Percentiles rank a stretch among this genome's conserved stretches.
phyloP scores from a whole-genome alignment of 2,797 vertebrate species.

The Mareca strepera region DNA sequence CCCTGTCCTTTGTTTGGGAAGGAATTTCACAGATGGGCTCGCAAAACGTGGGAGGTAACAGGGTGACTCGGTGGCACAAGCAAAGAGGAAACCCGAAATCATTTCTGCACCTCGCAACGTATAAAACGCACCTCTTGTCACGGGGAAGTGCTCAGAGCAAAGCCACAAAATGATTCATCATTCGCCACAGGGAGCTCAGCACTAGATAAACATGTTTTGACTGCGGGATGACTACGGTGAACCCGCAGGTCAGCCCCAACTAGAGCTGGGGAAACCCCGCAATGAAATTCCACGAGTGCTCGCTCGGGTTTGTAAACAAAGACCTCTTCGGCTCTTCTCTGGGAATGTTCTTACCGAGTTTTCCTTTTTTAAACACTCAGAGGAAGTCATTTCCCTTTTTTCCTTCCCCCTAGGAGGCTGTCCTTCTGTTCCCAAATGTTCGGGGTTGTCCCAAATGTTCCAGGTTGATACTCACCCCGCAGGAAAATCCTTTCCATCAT shows the following conservation, averaged over 20 bases:
- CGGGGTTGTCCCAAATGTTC: neutral
- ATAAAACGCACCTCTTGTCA: neutral
- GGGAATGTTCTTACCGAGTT: neutral
- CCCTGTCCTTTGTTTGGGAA: neutral
- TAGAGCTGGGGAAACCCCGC: neutral
- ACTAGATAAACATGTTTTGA: neutral
- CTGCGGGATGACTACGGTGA: neutral
- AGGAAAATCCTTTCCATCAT: neutral
- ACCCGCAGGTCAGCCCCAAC: neutral
- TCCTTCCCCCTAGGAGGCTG: neutral
- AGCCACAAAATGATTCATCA: neutral
- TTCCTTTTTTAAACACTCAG: neutral
- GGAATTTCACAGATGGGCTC: neutral
- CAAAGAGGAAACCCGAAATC: neutral
- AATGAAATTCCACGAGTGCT: neutral
- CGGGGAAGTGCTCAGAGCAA: neutral
- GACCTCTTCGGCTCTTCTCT: neutral
- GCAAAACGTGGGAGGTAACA: neutral
- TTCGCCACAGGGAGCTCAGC: neutral
- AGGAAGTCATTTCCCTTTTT: neutral
- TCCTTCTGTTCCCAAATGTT: neutral
- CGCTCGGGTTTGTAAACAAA: neutral
- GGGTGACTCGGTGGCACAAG: neutral
- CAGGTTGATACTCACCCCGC: neutral
- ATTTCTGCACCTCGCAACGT: neutral